Evolutionary conservation across 1,140 invertebrate species (phyloP), one percentile per base, ranked within the genome.

Genomic region (Papilio helenus): DNA sequence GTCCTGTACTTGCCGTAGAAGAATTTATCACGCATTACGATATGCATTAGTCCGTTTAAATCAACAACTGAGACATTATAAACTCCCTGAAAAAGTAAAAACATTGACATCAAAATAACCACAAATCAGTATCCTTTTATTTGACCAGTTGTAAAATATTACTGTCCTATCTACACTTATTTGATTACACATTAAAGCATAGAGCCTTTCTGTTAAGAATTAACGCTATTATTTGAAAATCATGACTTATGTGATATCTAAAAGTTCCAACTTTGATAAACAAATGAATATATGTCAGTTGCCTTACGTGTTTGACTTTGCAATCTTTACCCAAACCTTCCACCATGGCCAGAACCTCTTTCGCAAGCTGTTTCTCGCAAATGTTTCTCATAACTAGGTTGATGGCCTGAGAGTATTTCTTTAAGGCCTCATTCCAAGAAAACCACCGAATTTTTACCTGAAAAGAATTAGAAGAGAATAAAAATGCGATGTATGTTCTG

Each of bases 381-480:
- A 79, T 44, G 39, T 82, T 82, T 72, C 78, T 77, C 68, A 55
- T 68, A 79, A 72, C 80, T 14, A 81, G 7, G 44, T 79, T 79
- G 39, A 78, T n/a, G 9, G 18, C 26, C 20, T 51, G 71, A 3
- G 61, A 79, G 20, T 51, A 79, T 42, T 20, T 46, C 10, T 76
- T 76, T 81, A 58, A 79, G 44, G 58, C 26, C 39, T 77, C 55
- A 77, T 77, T 39, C 76, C 76, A 77, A 65, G n/a, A 8, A 39
- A 44, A 77, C 76, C 55, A 77, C 1, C 76, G 58, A 23, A 61
- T 34, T 77, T 77, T 77, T 42, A 77, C 16, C 76, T 77, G 39
- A 68, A 68, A n/a, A n/a, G n/a, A n/a, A 55, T 49, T 16, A 49
- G 3, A 3, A 49, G 16, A 49, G 46, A 20, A 20, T 8, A 1